phyloP scores from a whole-genome alignment of 2,113 vertebrate genomes.

The Erpornis zantholeuca region DNA sequence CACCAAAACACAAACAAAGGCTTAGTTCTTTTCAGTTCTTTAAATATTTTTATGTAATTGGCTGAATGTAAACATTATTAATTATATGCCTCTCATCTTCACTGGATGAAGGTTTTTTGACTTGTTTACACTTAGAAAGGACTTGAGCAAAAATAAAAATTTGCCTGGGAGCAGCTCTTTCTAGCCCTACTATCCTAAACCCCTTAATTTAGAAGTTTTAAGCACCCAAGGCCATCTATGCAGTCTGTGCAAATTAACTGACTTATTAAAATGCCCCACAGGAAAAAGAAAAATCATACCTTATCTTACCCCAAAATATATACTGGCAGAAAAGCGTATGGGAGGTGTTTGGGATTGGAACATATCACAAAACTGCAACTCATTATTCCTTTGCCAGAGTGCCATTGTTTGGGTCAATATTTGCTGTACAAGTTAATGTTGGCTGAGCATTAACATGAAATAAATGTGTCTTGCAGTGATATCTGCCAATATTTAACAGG shows the following conservation, averaged over 20 bases:
- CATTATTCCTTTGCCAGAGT: background rate
- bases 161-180: background rate
- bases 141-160: background rate
- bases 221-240: background rate
- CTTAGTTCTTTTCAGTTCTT: background rate
- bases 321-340: background rate
- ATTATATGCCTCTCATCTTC: background rate
- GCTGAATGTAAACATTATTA: background rate
- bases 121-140: background rate
- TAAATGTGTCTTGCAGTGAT: background rate
- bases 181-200: background rate
- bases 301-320: background rate
- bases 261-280: background rate
- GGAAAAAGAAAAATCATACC: background rate
- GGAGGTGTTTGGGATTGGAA: background rate
- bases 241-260: background rate
- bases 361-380: background rate
- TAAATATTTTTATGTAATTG: background rate
- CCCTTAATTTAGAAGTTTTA: background rate
- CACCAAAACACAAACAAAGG: background rate
- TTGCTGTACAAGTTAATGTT: background rate
- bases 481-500: slow-evolving; percentile 28
- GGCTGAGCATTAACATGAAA: slow-evolving; percentile 19
- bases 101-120: background rate
- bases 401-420: slow-evolving; percentile 9